phyloP scores from a whole-genome alignment of 1,140 invertebrate genomes.

The Stegodyphus dumicola region DNA sequence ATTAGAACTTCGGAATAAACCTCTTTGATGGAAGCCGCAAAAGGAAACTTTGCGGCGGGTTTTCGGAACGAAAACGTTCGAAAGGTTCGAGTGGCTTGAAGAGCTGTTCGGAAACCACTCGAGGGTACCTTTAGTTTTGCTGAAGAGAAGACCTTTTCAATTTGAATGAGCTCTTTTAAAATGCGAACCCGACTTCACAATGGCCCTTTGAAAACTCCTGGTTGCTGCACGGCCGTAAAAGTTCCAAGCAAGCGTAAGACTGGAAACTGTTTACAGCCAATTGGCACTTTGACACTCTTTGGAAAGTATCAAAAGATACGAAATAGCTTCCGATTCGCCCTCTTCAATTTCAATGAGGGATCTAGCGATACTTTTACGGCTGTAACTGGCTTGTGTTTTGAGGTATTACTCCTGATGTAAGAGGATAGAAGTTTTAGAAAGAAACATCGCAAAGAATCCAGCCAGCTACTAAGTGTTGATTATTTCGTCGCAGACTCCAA shows the following conservation, averaged over 20 bases:
- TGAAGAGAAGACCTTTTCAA: constrained; percentile 45
- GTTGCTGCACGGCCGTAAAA: constrained; percentile 16
- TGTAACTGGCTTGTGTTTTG: not conserved
- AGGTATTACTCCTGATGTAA: not conserved
- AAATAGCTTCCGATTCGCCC: not conserved
- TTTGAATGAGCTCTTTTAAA: constrained; percentile 52
- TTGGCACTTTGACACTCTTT: constrained; percentile 51
- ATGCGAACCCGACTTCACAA: constrained; percentile 25
- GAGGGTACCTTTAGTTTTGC: constrained; percentile 53
- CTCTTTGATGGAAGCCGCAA: constrained; percentile 33
- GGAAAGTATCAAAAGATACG: constrained; percentile 35
- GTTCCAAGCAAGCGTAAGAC: constrained; percentile 14
- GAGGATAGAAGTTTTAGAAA: not conserved
- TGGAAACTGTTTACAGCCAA: constrained; percentile 48
- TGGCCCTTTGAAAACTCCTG: constrained; percentile 42
- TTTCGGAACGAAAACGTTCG: constrained; percentile 21
- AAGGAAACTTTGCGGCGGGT: constrained; percentile 18
- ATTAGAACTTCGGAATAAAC: constrained; percentile 35
- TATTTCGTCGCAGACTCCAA: not conserved
- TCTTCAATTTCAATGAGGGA: not conserved
- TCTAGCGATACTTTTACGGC: not conserved
- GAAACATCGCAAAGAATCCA: not conserved
- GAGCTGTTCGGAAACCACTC: constrained; percentile 58
- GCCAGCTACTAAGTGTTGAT: not conserved
- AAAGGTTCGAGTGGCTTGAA: constrained; percentile 47